Evolutionary conservation across 1,140 invertebrate genomes (phyloP), one percentile per base, ranked within the genome.

Genomic region (Apis dorsata): DNA sequence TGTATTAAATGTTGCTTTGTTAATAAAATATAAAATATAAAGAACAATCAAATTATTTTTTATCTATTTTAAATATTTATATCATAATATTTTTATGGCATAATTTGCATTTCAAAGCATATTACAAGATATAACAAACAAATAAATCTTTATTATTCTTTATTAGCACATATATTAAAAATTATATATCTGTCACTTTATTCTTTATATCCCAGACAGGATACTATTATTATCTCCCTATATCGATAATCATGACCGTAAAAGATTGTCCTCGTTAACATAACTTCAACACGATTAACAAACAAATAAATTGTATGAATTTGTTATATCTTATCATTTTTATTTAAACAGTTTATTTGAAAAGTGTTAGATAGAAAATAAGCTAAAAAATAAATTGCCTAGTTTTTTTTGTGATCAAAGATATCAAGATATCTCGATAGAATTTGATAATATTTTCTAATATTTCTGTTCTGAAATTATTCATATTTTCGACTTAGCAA

Each of bases 151-250:
- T 19, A 71, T 28, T 24, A 5, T 53, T 28, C 15, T 12, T 10
- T 2, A 12, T 8, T 12, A 59, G 4, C 68, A n/a, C 21, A 34
- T 13, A 17, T 19, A 44, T 44, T 44, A 59, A 28, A 75, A 63
- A 57, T 44, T 49, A 55, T 55, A n/a, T 44, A 17, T 51, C 17
- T 51, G 51, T 57, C 51, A 34, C 57, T 57, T 81, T 55, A 68
- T 13, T 13, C 63, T 76, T 28, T 13, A 28, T 9, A 51, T 34
- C 24, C 76, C 51, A 44, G 49, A 17, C 19, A 24, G 12, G 79
- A 66, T 79, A 83, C 66, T 77, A 85, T 85, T 85, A 77, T 85
- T 85, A 85, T 60, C 73, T 15, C 53, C 49, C 57, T n/a, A n/a
- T 66, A 72, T 83, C 73, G 73, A 85, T 83, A 73, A 81, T 51